Conservation (phyloP, 2,113 vertebrate species). For the Ageneiosus marmoratus region DNA sequence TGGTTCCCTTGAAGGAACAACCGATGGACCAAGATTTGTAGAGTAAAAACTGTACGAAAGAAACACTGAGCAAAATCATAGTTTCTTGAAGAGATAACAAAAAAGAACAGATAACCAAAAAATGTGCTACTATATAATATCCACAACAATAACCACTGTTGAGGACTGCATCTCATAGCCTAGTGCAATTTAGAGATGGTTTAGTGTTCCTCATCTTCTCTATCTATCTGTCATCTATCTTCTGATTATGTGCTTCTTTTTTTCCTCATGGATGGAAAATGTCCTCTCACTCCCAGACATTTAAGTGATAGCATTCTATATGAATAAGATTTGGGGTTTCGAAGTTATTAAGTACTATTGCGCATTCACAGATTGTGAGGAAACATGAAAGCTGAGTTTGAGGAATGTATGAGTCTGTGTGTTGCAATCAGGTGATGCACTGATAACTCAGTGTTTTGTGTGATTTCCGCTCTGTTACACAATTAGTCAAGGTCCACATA, state of each 20-base stretch:
- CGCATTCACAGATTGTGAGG: background rate
- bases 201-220: background rate
- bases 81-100: background rate
- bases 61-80: background rate
- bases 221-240: background rate
- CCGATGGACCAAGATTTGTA: background rate
- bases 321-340: background rate
- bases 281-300: background rate
- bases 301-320: background rate
- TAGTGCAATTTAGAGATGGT: background rate
- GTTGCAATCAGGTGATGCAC: conserved; percentile 44
- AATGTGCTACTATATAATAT: background rate
- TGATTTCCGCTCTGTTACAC: conserved; percentile 68
- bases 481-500: conserved; percentile 69
- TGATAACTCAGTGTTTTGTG: conserved; percentile 59
- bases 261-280: background rate
- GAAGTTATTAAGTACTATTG: background rate
- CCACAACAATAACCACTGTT: background rate
- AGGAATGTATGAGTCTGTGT: conserved; percentile 7
- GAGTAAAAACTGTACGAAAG: background rate
- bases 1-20: background rate
- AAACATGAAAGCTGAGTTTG: background rate
- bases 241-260: background rate
- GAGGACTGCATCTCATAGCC: background rate
- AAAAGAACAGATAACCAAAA: background rate